Base-by-base conservation (phyloP, 2,113 vertebrate species). In the Empidonax alnorum region DNA sequence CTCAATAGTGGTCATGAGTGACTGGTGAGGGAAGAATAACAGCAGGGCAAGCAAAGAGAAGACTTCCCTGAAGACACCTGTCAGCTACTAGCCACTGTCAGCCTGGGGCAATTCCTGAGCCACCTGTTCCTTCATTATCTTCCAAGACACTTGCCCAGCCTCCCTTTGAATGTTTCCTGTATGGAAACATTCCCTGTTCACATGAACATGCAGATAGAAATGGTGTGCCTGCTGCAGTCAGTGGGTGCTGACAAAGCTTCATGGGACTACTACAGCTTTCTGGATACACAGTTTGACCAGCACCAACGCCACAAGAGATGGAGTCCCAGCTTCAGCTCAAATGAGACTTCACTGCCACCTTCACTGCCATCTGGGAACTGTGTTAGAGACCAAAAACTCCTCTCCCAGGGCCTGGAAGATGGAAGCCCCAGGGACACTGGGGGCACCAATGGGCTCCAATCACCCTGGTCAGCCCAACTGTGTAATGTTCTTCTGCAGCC, bases 381-480 rank as follows among this genome's bases (percentile, higher is more conserved):
- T 41, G 24, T 0, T 71, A 72, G 24, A 85, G 39, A 49, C 13
- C 6, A 71, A 75, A 77, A 82, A 11, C 5, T 61, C 35, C 23
- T 56, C 39, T 76, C n/a, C 30, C 35, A 69, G n/a, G 16, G 35
- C 16, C 46, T 69, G 28, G 49, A 19, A 84, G 23, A 73, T 28
- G 44, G 52, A 79, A 79, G 18, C 5, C 10, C 50, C 61, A 69
- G n/a, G 27, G 37, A 37, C 22, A 23, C 1, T 35, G 7, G 9
- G 9, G 24, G n/a, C 37, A 84, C 27, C 68, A 33, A 14, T 0
- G 1, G 41, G n/a, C 24, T 75, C 46, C 11, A 39, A 10, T 23
- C 0, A 0, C 65, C n/a, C 55, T 27, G n/a, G 37, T 49, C 27
- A 61, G 25, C 30, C n/a, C 68, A 2, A 1, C 3, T 14, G 17